Percentiles rank a stretch among this genome's conserved stretches.
phyloP scores from a whole-genome alignment of 2,113 vertebrate genomes.

The Psammodynastes pulverulentus region DNA sequence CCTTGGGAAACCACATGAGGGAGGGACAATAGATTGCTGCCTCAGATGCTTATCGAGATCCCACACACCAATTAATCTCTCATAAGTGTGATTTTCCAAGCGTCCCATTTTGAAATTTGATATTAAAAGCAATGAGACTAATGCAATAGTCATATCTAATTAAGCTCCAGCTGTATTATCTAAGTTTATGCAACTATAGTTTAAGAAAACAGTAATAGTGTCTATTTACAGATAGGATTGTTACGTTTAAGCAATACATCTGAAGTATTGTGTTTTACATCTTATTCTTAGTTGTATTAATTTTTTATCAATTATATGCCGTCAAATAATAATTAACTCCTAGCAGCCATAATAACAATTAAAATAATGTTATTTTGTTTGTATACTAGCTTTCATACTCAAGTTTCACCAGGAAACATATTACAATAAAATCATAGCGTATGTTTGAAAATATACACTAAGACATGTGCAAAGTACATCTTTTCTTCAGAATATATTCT shows the following conservation, averaged over 20 bases:
- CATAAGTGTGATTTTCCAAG: slow-evolving; percentile 39
- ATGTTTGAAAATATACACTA: background rate
- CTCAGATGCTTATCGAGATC: slow-evolving; percentile 50
- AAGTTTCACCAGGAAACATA: background rate
- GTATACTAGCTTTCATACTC: background rate
- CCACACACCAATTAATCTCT: slow-evolving; percentile 47
- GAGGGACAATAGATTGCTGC: slow-evolving; percentile 58
- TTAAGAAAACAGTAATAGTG: background rate
- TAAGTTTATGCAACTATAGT: background rate
- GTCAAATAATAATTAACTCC: background rate
- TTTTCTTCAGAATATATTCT: background rate
- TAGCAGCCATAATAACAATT: background rate
- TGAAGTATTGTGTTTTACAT: background rate
- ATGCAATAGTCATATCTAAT: slow-evolving; percentile 1
- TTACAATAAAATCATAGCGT: background rate
- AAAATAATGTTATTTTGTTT: background rate
- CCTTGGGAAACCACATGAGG: slow-evolving; percentile 47
- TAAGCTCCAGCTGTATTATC: background rate
- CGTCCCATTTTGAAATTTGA: slow-evolving; percentile 28
- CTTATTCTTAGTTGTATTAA: background rate
- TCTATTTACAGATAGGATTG: background rate
- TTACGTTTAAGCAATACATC: background rate
- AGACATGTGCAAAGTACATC: background rate
- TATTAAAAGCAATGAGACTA: slow-evolving; percentile 27
- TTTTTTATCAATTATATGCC: background rate